A percentile compares a stretch with the other conserved stretches of the same genome.
Evolutionary conservation across 1,140 invertebrate genomes (phyloP).

Genomic region (Paramacrobiotus metropolitanus): DNA sequence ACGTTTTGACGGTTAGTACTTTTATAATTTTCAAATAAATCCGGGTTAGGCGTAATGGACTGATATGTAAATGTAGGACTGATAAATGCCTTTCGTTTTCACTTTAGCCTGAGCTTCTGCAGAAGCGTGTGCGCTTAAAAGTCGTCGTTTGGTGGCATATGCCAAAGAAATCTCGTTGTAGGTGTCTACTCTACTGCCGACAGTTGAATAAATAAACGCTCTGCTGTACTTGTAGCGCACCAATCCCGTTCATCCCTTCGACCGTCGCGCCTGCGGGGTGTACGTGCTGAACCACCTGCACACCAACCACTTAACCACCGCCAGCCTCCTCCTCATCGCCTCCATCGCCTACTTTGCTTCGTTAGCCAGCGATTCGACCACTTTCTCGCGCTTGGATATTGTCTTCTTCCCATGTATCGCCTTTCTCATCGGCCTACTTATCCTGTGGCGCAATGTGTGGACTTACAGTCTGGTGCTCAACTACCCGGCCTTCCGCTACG

Average conservation of each 20-base stretch:
- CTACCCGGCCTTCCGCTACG: neutral
- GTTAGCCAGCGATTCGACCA: neutral
- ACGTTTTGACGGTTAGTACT: no score
- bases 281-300: neutral
- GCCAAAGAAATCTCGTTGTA: no score
- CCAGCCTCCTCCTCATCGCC: neutral
- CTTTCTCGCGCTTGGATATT: neutral
- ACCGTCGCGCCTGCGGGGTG: neutral
- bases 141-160: no score
- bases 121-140: no score
- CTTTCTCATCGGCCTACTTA: neutral
- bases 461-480: neutral
- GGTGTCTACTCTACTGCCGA: no score
- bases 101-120: no score
- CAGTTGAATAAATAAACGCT: no score
- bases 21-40: no score
- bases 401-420: neutral
- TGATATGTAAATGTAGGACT: no score
- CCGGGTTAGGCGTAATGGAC: no score
- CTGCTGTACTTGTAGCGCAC: neutral
- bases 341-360: neutral
- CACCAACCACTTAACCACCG: neutral
- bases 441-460: neutral
- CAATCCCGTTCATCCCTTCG: neutral
- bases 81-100: no score